Base-by-base conservation (phyloP, 2,888 invertebrate species). In the Thalpophila matura region DNA sequence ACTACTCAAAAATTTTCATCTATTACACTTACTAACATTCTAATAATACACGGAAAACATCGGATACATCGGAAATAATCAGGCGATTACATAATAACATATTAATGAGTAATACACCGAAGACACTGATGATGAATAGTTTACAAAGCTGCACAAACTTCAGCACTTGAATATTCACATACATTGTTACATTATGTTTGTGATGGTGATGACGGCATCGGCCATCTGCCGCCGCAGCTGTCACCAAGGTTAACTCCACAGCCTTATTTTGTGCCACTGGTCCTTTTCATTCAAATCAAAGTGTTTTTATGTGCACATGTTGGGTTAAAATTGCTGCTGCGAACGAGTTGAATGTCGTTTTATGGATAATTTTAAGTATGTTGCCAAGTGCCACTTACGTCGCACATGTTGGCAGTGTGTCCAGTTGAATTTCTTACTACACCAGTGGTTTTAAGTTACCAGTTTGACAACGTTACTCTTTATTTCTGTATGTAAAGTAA, bases 211-310 rank as follows among this genome's bases (percentile, higher is more conserved):
- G 86, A 86, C 86, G 86, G 63, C 85, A 86, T 71, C 66, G 65
- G 61, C 78, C 87, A 88, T 87, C 87, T 88, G 86, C 83, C 79
- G 68, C 40, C 80, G 82, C 87, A 88, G 86, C 85, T 86, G 87
- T 78, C 74, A 38, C 59, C 82, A 86, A 87, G 86, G 85, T 82
- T 84, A 77, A 69, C 67, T 61, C 56, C 55, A 72, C 60, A 77
- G 77, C 74, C 81, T 82, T 80, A 73, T 65, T 76, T 56, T 51
- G 58, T 55, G 26, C 45, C 22, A 57, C 47, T 66, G 57, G 35
- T 78, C 58, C 59, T 70, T 64, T 58, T 53, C 40, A 58, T 62
- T 58, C 29, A 70, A 77, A 80, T 80, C 62, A 73, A 58, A 66
- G 49, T 10, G 47, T 54, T 54, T 56, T 60, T 60, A 27, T 53